Evolutionary conservation across 2,113 vertebrate genomes (phyloP), one percentile per base, ranked within the genome.

Genomic region (Australoheros scitulus): DNA sequence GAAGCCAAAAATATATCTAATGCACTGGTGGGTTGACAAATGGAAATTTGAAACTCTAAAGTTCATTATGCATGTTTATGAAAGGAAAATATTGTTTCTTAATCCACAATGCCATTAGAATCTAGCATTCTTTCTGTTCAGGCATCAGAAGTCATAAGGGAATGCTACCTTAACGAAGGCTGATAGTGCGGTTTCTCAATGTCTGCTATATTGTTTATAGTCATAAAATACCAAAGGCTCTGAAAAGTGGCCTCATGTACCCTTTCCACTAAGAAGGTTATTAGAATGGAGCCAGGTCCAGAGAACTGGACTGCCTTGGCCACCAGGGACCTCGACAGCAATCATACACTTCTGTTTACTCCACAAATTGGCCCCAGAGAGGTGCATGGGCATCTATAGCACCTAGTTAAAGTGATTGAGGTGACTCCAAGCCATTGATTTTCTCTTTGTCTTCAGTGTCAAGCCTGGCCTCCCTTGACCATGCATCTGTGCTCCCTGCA

Each of bases 331-430:
- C 77, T 76, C 11, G 10, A 50, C 91, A 82, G 90, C 89, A 89
- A 91, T 90, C 89, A 82, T 90, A 91, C 87, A 87, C 90, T 89
- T 82, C 87, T 93, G 91, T 94, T 95, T 94, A 92, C 91, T 91
- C 89, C 91, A 87, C 93, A 96, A 96, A 96, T 96, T 96, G 94
- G 95, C 94, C 94, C 94, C 95, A 72, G 89, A 94, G 95, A 94
- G 94, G 92, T 84, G 64, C 78, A 32, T 59, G 81, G 87, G 74
- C 34, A 70, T 92, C 91, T 85, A 85, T 29, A 83, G 89, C 36
- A 57, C 88, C 93, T 94, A 93, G 95, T 96, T 96, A 95, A 94
- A 94, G 94, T 96, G 95, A 96, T 96, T 91, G 95, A 96, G 91
- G 92, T 92, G 94, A 93, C 93, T 92, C 81, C 50, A 50, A 20